Evolutionary conservation across 2,113 vertebrate genomes (phyloP).

Genomic region (Mystacornis crossleyi): DNA sequence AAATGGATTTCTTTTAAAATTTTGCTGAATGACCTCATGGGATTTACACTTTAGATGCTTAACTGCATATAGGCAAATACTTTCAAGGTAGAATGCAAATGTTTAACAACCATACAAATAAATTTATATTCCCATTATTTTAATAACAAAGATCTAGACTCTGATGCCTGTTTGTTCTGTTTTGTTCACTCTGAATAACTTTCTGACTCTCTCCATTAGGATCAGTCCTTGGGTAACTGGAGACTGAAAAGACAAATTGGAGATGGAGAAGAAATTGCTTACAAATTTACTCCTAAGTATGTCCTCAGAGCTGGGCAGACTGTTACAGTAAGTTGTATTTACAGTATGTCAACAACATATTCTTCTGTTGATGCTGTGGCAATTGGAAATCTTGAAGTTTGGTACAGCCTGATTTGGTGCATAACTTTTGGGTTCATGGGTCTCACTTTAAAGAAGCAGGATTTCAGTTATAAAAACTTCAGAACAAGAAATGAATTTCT

Average conservation of each 20-base stretch:
- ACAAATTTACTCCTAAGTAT: conserved; percentile 96
- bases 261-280: conserved; percentile 84
- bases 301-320: conserved; percentile 91
- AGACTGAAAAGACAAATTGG: conserved; percentile 88
- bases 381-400: background rate
- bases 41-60: background rate
- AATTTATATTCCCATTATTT: background rate
- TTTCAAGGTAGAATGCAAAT: background rate
- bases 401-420: background rate
- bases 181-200: background rate
- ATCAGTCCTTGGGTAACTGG: conserved; percentile 95
- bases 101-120: background rate
- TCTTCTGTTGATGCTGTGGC: background rate
- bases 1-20: background rate
- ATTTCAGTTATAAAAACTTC: background rate
- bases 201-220: conserved; percentile 70
- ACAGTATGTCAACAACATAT: background rate
- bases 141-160: background rate
- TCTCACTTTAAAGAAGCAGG: background rate
- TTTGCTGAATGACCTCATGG: background rate
- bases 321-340: conserved; percentile 86
- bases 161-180: background rate
- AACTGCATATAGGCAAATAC: background rate
- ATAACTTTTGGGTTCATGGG: background rate
- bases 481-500: background rate